phyloP scores from a whole-genome alignment of 2,888 invertebrate genomes.

The Hydropsyche betteni region DNA sequence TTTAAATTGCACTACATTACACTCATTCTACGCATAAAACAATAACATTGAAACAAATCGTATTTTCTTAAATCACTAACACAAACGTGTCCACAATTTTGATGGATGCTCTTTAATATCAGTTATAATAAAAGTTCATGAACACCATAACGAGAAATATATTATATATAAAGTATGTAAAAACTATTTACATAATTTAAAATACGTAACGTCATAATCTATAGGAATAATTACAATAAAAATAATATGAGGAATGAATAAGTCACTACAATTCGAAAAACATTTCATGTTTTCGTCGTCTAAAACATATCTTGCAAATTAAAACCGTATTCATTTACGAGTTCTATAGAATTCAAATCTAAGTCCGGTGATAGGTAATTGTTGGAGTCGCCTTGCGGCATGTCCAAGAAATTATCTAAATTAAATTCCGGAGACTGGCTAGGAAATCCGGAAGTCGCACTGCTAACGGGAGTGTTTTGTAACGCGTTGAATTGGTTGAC shows the following conservation, averaged over 20 bases:
- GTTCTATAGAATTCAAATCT: conserved; percentile 78
- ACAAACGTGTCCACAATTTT: no score
- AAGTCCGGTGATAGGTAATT: conserved; percentile 84
- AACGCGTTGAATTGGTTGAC: conserved; percentile 45
- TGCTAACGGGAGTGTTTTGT: conserved; percentile 42
- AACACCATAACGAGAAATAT: no score
- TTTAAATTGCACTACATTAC: conserved; percentile 15
- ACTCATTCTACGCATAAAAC: no score
- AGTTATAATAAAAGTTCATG: no score
- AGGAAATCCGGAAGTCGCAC: conserved; percentile 62
- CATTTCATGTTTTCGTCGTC: conserved; percentile 22
- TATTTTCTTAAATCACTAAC: no score
- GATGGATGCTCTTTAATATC: no score
- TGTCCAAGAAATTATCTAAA: conserved; percentile 80
- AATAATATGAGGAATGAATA: neutral
- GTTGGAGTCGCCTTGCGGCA: conserved; percentile 78
- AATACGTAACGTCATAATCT: no score
- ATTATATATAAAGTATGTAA: no score
- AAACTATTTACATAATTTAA: no score
- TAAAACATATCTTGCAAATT: conserved; percentile 74
- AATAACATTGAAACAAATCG: no score
- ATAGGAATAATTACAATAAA: neutral
- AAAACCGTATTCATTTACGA: conserved; percentile 68
- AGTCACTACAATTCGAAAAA: neutral
- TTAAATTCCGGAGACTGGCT: conserved; percentile 74